Percentiles rank a stretch among this genome's conserved stretches.
Conservation (phyloP, 2,888 invertebrate genomes). For the Perithous albicinctus region DNA sequence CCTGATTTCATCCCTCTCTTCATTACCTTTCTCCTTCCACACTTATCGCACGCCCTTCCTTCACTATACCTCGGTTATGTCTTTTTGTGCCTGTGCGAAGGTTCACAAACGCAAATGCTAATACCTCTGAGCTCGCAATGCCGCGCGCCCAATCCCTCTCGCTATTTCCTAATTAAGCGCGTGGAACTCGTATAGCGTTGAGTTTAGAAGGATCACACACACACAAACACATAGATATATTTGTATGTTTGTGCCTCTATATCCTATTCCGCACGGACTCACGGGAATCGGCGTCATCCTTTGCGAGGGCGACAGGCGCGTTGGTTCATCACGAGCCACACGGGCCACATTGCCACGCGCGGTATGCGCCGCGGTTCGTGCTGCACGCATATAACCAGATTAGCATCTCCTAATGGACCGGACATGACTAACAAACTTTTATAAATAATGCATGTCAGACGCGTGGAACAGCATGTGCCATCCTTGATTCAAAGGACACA, state of each 20-base stretch:
- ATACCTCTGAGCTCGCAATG: slow-evolving; percentile 29
- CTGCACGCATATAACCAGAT: slow-evolving; percentile 43
- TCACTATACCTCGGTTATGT: slow-evolving; percentile 1
- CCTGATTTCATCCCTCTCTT: slow-evolving; percentile 32
- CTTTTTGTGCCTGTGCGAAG: slow-evolving; percentile 15
- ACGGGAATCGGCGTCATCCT: slow-evolving; percentile 23
- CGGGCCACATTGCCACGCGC: slow-evolving; percentile 17
- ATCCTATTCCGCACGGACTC: slow-evolving; percentile 7
- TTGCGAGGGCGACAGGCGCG: slow-evolving; percentile 9
- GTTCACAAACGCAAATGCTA: slow-evolving; percentile 31
- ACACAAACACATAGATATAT: neutral
- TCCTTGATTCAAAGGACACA: neutral
- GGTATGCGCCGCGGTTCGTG: slow-evolving; percentile 9
- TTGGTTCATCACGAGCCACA: slow-evolving; percentile 24
- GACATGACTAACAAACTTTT: slow-evolving; percentile 30
- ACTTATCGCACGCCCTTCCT: neutral
- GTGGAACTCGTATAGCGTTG: slow-evolving; percentile 19
- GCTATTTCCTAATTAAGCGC: slow-evolving; percentile 47
- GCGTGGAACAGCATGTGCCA: neutral
- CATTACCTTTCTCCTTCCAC: neutral
- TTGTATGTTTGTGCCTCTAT: neutral
- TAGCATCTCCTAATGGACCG: slow-evolving; percentile 43
- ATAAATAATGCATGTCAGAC: slow-evolving; percentile 31
- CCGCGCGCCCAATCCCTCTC: slow-evolving; percentile 31
- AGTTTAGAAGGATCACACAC: too few relatives aligned